phyloP scores from a whole-genome alignment of 2,888 invertebrate species.

The Cantharis rustica region DNA sequence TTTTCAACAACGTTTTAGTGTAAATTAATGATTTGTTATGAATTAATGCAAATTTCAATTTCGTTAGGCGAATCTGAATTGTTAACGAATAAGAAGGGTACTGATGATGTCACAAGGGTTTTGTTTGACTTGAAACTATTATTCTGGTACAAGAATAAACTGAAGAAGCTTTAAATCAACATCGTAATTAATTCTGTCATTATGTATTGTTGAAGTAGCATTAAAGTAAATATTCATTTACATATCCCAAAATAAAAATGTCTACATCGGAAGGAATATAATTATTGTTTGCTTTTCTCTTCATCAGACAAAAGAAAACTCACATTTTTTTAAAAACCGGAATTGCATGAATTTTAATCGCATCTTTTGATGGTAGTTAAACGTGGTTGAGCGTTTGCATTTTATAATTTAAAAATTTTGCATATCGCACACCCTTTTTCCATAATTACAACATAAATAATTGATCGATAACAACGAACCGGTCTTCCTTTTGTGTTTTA shows the following conservation, averaged over 20 bases:
- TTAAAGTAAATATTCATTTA: constrained; percentile 28
- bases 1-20: neutral
- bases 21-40: constrained; percentile 9
- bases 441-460: neutral
- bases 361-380: neutral
- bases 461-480: neutral
- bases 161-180: constrained; percentile 23
- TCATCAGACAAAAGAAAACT: neutral
- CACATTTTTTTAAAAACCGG: neutral
- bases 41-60: constrained; percentile 12
- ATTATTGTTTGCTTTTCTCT: neutral
- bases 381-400: neutral
- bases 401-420: neutral
- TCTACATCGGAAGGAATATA: neutral
- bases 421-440: neutral
- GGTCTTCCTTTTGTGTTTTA: neutral
- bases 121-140: constrained; percentile 17
- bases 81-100: constrained; percentile 8
- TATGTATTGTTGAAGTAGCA: constrained; percentile 22
- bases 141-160: constrained; percentile 5
- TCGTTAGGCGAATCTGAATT: constrained; percentile 7
- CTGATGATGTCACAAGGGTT: constrained; percentile 5
- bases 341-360: neutral
- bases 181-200: constrained; percentile 27
- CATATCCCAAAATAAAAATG: constrained; percentile 1